phyloP scores from a whole-genome alignment of 2,797 vertebrate species.

The Gobio occitaniae region DNA sequence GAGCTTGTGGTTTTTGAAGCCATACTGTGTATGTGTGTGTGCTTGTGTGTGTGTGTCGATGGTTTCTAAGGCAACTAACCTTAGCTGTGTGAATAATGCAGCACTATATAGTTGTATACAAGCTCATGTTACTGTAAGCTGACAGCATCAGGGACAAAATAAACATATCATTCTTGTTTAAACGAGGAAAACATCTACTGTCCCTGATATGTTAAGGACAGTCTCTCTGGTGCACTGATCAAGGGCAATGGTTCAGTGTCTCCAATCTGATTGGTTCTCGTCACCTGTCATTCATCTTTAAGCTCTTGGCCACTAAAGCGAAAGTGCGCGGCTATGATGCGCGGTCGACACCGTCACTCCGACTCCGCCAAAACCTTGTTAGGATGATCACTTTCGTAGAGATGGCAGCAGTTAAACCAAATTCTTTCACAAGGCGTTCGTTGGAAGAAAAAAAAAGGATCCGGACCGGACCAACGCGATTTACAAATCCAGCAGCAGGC shows the following conservation, averaged over 20 bases:
- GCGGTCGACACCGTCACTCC: too few species aligned
- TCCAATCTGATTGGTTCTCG: too few species aligned
- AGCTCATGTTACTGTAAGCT: constrained; percentile 25
- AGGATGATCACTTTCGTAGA: too few species aligned
- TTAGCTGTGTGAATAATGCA: constrained; percentile 26
- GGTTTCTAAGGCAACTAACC: constrained; percentile 23
- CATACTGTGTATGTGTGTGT: background rate
- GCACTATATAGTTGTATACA: constrained; percentile 23
- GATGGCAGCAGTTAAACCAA: too few species aligned
- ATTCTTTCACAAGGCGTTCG: too few species aligned
- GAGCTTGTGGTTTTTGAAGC: constrained; percentile 17
- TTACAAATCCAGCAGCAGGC: too few species aligned
- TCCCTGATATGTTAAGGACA: background rate
- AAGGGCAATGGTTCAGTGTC: background rate
- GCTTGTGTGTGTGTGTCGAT: constrained; percentile 5
- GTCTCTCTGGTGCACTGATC: background rate
- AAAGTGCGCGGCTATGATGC: too few species aligned
- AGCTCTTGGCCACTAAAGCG: too few species aligned
- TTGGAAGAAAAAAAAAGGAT: too few species aligned
- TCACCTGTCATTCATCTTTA: too few species aligned
- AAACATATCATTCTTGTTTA: constrained; percentile 12
- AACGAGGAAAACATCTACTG: background rate
- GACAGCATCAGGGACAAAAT: constrained; percentile 13
- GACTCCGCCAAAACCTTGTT: too few species aligned
- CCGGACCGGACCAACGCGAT: too few species aligned